Evolutionary conservation across 2,888 invertebrate species (phyloP).

Genomic region (Adelphocoris suturalis): DNA sequence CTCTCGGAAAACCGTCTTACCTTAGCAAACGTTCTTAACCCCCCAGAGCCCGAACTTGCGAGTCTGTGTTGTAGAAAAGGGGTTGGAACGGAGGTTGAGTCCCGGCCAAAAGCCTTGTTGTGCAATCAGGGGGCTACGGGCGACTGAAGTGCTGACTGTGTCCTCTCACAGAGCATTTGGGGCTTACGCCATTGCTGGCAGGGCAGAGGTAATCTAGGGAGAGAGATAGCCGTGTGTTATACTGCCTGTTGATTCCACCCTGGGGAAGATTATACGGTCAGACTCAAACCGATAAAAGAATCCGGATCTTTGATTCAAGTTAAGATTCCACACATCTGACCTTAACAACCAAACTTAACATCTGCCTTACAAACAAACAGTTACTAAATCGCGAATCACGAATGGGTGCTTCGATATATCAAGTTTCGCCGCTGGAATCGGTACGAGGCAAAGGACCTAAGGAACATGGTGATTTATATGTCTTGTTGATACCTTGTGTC

Average conservation of each 20-base stretch:
- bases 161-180: background rate
- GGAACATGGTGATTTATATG: too few relatives aligned
- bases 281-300: background rate
- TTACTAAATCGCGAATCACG: too few relatives aligned
- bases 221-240: background rate
- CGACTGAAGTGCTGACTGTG: conserved; percentile 34
- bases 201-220: background rate
- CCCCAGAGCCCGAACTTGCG: background rate
- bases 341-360: too few relatives aligned
- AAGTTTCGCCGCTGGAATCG: too few relatives aligned
- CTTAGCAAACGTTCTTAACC: conserved; percentile 56
- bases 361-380: too few relatives aligned
- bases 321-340: background rate
- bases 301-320: background rate
- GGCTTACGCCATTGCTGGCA: background rate
- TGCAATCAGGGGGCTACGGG: conserved; percentile 37
- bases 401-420: too few relatives aligned
- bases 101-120: conserved; percentile 55
- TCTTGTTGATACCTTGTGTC: too few relatives aligned
- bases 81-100: conserved; percentile 14
- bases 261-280: background rate
- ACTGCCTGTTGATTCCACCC: conserved; percentile 48
- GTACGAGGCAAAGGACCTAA: too few relatives aligned
- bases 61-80: background rate
- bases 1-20: conserved; percentile 54